These are phyloP conservation scores for Acutogordius australiensis DNA, from an alignment of 2,888 invertebrate species.

Conservation along the genomic window DNA sequence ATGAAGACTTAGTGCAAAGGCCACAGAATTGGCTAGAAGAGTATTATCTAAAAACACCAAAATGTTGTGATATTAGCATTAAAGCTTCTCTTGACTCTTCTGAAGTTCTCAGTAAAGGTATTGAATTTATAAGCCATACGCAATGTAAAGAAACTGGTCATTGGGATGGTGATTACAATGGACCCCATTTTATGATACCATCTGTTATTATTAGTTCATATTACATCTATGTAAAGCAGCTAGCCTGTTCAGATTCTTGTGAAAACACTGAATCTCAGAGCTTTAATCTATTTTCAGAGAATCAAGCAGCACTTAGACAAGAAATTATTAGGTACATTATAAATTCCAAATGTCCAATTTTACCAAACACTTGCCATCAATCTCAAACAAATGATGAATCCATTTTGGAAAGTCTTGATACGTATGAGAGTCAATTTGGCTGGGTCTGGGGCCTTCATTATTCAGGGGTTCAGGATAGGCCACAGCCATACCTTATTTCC, in stretches of 20 bases:
- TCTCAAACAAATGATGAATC: too few relatives aligned
- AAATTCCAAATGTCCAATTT: too few relatives aligned
- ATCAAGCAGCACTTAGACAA: not conserved
- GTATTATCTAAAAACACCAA: not conserved
- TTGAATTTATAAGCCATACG: not conserved
- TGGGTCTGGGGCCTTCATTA: conserved; percentile 18
- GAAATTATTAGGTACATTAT: not conserved
- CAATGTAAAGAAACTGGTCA: not conserved
- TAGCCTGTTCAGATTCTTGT: too few relatives aligned
- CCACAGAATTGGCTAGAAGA: not conserved
- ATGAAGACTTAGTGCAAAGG: not conserved
- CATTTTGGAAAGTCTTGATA: too few relatives aligned
- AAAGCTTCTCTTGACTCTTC: too few relatives aligned
- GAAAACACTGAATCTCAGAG: too few relatives aligned
- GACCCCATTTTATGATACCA: conserved; percentile 2
- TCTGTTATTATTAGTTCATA: not conserved
- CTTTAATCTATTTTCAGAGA: not conserved
- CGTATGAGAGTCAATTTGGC: too few relatives aligned
- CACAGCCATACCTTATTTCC: conserved; percentile 16
- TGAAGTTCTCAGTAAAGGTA: too few relatives aligned
- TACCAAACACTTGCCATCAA: not conserved
- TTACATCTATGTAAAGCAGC: not conserved
- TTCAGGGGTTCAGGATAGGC: not conserved
- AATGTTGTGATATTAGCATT: too few relatives aligned
- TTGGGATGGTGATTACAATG: conserved; percentile 5